Evolutionary conservation across 1,140 invertebrate genomes (phyloP).

Genomic region (Drosophila serrata): DNA sequence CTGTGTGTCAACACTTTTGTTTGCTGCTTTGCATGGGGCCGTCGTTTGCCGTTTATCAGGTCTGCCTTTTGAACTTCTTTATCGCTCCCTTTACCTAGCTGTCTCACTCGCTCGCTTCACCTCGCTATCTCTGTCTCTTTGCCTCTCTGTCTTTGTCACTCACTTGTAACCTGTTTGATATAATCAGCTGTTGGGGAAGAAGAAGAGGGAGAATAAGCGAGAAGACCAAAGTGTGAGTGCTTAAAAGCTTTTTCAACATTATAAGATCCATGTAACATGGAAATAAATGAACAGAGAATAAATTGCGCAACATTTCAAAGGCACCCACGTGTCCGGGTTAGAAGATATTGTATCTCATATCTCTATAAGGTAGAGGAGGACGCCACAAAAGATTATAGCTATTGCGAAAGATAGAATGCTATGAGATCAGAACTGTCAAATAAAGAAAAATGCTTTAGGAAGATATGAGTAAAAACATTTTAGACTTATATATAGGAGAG

Average conservation of each 20-base stretch:
- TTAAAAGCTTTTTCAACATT: constrained; percentile 18
- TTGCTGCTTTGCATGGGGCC: constrained; percentile 54
- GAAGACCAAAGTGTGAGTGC: constrained; percentile 13
- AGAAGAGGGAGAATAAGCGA: constrained; percentile 6
- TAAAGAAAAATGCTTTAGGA: background rate
- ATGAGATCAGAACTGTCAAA: background rate
- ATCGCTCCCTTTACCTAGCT: constrained; percentile 8
- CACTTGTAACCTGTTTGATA: constrained; percentile 31
- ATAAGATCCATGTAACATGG: constrained; percentile 11
- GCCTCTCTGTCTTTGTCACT: constrained; percentile 22
- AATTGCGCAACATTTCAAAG: constrained; percentile 52
- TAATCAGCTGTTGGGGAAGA: constrained; percentile 57
- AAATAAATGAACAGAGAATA: constrained; percentile 16
- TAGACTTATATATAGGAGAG: background rate
- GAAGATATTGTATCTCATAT: constrained; percentile 1
- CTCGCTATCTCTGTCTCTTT: background rate
- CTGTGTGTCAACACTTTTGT: constrained; percentile 52
- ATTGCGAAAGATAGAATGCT: background rate
- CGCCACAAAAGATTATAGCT: background rate
- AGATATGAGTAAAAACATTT: background rate
- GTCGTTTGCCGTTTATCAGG: constrained; percentile 55
- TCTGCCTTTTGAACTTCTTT: constrained; percentile 40
- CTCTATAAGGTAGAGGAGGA: background rate
- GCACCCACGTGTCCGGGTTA: constrained; percentile 20
- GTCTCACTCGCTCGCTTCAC: background rate